Evolutionary conservation across 2,797 vertebrate species (phyloP).

Genomic region (Lateolabrax maculatus): DNA sequence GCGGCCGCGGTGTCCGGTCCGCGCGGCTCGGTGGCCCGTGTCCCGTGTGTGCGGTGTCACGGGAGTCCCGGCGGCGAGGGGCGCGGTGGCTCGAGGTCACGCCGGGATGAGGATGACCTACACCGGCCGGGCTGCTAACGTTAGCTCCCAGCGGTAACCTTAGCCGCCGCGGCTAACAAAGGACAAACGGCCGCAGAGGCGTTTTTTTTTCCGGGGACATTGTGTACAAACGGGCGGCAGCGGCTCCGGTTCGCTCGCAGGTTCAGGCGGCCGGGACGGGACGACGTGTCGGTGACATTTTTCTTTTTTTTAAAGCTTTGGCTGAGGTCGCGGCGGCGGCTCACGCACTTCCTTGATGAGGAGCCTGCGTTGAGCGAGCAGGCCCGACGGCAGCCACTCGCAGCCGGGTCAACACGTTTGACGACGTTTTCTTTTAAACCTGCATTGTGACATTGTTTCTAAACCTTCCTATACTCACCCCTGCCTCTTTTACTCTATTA

Average conservation of each 20-base stretch:
- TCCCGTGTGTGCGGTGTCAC: no score
- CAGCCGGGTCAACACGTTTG: slow-evolving; percentile 42
- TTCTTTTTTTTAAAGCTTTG: no score
- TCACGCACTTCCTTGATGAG: not conserved
- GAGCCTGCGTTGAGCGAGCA: not conserved
- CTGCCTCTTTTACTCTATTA: fast-evolving
- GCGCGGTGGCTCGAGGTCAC: no score
- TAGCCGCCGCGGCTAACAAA: slow-evolving; percentile 82
- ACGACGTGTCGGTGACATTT: fast-evolving
- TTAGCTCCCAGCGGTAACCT: slow-evolving; percentile 75
- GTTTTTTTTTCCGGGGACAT: slow-evolving; percentile 59
- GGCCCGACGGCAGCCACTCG: slow-evolving; percentile 36
- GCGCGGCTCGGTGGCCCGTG: fast-evolving
- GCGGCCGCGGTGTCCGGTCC: no score
- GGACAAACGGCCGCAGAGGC: slow-evolving; percentile 69
- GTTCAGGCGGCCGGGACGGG: fast-evolving
- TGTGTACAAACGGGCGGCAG: slow-evolving; percentile 25
- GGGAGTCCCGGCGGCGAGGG: no score
- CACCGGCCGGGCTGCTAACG: slow-evolving; percentile 70
- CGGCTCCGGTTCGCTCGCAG: no score
- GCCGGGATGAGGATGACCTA: slow-evolving; percentile 77
- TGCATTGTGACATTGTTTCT: not conserved
- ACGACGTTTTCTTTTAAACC: not conserved
- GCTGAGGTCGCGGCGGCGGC: not conserved
- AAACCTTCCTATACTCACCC: fast-evolving